Evolutionary conservation across 1,140 invertebrate species (phyloP).

Genomic region (Babylonia areolata): DNA sequence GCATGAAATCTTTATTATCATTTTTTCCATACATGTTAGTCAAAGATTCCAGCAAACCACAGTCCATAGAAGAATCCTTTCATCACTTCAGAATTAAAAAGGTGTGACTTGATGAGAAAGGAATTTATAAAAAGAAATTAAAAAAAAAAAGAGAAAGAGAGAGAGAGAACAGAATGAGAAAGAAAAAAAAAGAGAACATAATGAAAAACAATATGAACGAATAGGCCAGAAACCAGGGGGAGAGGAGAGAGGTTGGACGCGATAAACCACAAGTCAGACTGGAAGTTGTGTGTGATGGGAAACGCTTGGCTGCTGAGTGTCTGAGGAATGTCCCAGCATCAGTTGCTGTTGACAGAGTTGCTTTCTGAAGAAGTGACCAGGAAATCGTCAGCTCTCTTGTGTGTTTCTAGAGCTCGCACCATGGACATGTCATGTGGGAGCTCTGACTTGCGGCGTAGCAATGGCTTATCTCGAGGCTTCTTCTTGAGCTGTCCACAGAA

Average conservation of each 20-base stretch:
- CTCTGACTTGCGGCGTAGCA: slow-evolving; percentile 95
- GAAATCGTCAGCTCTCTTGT: slow-evolving; percentile 88
- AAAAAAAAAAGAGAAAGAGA: background rate
- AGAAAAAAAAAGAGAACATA: background rate
- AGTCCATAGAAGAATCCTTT: too few relatives aligned
- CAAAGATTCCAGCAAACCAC: too few relatives aligned
- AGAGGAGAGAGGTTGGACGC: background rate
- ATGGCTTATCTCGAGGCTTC: slow-evolving; percentile 86
- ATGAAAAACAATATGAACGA: too few relatives aligned
- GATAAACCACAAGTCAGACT: background rate
- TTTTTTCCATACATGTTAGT: too few relatives aligned
- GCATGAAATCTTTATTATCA: too few relatives aligned
- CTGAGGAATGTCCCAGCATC: background rate
- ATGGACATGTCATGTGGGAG: slow-evolving; percentile 93
- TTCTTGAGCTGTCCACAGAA: slow-evolving; percentile 54
- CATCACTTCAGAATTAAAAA: too few relatives aligned
- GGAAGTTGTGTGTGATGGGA: too few relatives aligned
- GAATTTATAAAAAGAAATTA: background rate
- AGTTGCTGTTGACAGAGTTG: slow-evolving; percentile 39
- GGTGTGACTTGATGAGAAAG: too few relatives aligned
- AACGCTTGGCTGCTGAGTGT: background rate
- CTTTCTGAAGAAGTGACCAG: slow-evolving; percentile 62
- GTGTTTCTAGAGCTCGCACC: slow-evolving; percentile 91
- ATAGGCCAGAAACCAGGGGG: background rate
- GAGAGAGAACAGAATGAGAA: too few relatives aligned